A percentile compares a stretch with the other conserved stretches of the same genome.
Conservation (phyloP, 2,888 invertebrate species). For the Drosophila testacea region DNA sequence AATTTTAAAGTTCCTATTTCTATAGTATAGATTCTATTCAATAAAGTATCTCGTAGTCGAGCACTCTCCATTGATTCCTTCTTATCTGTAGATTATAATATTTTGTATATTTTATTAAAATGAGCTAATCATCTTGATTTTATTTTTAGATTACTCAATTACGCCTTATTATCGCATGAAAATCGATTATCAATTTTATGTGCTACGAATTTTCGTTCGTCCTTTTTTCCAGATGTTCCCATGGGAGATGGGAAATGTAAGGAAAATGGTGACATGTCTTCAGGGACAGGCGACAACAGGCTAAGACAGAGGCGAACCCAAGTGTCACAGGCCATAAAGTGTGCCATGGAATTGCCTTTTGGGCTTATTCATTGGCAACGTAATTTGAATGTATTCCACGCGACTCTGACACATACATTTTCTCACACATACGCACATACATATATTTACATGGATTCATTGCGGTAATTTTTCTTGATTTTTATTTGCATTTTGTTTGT, state of each 20-base stretch:
- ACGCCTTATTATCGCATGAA: constrained; percentile 27
- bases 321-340: constrained; percentile 61
- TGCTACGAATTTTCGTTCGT: neutral
- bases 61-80: neutral
- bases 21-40: no score
- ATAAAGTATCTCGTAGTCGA: neutral
- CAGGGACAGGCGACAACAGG: constrained; percentile 3
- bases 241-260: neutral
- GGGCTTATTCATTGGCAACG: constrained; percentile 57
- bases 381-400: constrained; percentile 41
- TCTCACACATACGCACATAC: neutral
- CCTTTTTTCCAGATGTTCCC: neutral
- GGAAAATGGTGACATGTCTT: neutral
- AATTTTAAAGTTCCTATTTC: no score
- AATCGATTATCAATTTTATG: constrained; percentile 37
- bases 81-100: neutral
- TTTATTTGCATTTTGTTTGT: constrained; percentile 39
- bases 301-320: constrained; percentile 15
- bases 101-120: constrained; percentile 1
- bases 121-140: constrained; percentile 36
- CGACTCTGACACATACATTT: constrained; percentile 6
- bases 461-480: constrained; percentile 52
- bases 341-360: constrained; percentile 54
- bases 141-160: constrained; percentile 48
- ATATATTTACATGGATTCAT: constrained; percentile 26